Base-by-base conservation (phyloP, 1,140 invertebrate genomes). In the Saccostrea glomerata region DNA sequence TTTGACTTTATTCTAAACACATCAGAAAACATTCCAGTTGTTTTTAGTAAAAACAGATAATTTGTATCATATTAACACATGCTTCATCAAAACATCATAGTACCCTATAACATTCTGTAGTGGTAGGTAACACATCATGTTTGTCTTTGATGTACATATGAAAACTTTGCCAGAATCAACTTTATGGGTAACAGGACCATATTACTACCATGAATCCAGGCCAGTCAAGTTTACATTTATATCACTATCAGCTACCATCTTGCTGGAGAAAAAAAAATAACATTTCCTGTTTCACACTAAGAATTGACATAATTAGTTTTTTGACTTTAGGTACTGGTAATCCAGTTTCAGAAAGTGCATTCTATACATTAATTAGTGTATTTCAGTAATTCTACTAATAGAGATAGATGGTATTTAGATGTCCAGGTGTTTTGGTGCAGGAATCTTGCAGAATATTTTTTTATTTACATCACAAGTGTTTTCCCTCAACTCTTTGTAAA, bases 231-330 rank as follows among this genome's bases (percentile, higher is more conserved):
- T 77, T 66, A 30, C 70, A 36, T 77, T 66, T 20, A 20, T 77
- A 77, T 36, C 70, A 77, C 70, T 77, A 77, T 77, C 70, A 77
- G 70, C 70, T 25, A 13, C 23, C 25, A 73, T 73, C 70, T 73
- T 13, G 25, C 70, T 30, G 12, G 11, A 30, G 13, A 73, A 73
- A 13, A 77, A 77, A 36, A 77, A 36, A 77, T 20, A 25, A 77
- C 23, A 30, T 30, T 77, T 77, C 70, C 70, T 77, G 70, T 77
- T 77, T 77, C 70, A 77, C 70, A 77, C 70, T 30, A 77, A 77
- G 70, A 77, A 30, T 13, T 77, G 70, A 77, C 70, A 77, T 17
- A 77, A 77, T 77, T 77, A 77, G 23, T 25, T 77, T 36, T 15
- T 47, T 47, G 47, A 47, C 47, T 47, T 7, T 9, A 47, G 9